A percentile compares a stretch with the other conserved stretches of the same genome.
These are phyloP conservation scores for Hydrolagus colliei DNA, from an alignment of 2,797 vertebrate species.

Conservation along the genomic window DNA sequence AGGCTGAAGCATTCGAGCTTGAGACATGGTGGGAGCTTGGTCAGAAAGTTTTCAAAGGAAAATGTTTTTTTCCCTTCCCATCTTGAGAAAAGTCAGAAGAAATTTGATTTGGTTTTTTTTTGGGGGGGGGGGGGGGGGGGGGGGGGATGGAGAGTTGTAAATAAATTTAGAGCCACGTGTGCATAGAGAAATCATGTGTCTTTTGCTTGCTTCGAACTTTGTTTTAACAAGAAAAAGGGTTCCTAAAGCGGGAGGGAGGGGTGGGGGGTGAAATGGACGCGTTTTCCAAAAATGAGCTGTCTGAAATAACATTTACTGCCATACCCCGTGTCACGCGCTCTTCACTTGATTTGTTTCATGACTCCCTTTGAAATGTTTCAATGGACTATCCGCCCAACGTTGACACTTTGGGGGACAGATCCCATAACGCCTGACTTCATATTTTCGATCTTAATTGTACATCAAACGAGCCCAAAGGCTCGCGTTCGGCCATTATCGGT, in stretches of 20 bases:
- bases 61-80: background rate
- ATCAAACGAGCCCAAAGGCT: conserved; percentile 57
- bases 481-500: conserved; percentile 44
- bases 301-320: conserved; percentile 27
- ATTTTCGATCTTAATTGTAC: conserved; percentile 58
- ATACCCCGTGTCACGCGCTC: conserved; percentile 35
- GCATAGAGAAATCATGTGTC: too few species aligned
- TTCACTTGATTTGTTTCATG: conserved; percentile 49
- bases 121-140: background rate
- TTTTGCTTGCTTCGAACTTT: too few species aligned
- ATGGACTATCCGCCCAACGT: conserved; percentile 59
- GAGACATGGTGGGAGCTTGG: background rate
- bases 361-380: conserved; percentile 60
- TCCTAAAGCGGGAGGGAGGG: background rate
- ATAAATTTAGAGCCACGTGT: too few species aligned
- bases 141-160: background rate
- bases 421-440: conserved; percentile 61
- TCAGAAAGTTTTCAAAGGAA: background rate
- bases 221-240: too few species aligned
- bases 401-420: conserved; percentile 64
- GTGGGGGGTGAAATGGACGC: background rate
- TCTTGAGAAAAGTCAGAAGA: background rate
- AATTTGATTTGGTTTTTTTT: background rate
- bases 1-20: background rate
- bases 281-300: conserved; percentile 27